These are phyloP conservation scores for Petromus typicus DNA, from an alignment of 2,113 vertebrate species.

Conservation along the genomic window DNA sequence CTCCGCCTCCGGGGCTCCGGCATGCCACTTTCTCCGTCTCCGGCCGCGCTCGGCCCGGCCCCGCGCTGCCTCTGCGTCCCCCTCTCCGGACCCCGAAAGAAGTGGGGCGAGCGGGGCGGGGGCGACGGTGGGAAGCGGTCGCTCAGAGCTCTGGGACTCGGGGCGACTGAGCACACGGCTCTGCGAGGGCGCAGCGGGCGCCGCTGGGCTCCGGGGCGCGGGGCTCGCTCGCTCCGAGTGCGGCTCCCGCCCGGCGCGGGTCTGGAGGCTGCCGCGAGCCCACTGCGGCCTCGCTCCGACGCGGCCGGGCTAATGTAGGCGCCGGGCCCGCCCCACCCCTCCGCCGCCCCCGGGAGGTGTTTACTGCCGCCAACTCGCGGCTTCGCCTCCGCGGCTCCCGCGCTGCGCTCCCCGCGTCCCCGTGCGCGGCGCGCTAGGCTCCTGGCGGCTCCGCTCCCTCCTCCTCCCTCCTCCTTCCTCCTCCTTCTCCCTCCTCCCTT, in stretches of 20 bases:
- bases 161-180: conserved; percentile 47
- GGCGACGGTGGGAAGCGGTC: neutral
- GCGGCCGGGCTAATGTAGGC: conserved; percentile 87
- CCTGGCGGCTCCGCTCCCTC: conserved; percentile 64
- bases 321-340: conserved; percentile 75
- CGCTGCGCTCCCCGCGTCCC: conserved; percentile 63
- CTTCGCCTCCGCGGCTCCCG: conserved; percentile 82
- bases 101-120: neutral
- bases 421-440: conserved; percentile 69
- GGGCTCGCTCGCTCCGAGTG: conserved; percentile 60
- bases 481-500: conserved; percentile 73
- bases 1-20: conserved; percentile 85
- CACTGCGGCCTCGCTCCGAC: conserved; percentile 86
- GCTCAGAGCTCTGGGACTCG: neutral
- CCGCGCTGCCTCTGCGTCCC: conserved; percentile 41
- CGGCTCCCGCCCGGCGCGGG: conserved; percentile 80
- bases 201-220: neutral
- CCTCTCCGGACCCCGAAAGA: conserved; percentile 38
- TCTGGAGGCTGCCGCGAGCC: conserved; percentile 77
- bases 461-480: no score
- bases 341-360: conserved; percentile 90
- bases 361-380: conserved; percentile 92
- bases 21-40: conserved; percentile 85
- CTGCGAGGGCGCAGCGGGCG: neutral
- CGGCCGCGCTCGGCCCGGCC: conserved; percentile 45